These are phyloP conservation scores for Ceyx margarethae DNA, from an alignment of 2,113 vertebrate genomes.

Conservation along the genomic window DNA sequence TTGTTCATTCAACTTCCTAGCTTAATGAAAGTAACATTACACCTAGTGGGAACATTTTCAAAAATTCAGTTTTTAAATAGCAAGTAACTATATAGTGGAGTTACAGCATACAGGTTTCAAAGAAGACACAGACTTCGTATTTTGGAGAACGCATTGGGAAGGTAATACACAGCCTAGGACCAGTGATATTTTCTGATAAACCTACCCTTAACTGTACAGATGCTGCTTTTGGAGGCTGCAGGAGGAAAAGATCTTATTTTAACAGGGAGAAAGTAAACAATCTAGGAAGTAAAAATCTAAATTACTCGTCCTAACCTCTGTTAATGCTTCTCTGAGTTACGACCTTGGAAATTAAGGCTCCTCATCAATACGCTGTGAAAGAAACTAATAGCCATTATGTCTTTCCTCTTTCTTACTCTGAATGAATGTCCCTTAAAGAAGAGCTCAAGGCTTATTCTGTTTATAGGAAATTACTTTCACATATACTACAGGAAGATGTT, in stretches of 20 bases:
- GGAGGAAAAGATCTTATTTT: neutral
- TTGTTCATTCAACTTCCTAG: neutral
- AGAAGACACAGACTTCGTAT: accelerated
- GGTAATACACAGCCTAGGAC: neutral
- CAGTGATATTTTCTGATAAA: neutral
- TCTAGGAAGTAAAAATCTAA: neutral
- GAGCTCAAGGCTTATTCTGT: constrained; percentile 13
- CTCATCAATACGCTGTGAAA: constrained; percentile 29
- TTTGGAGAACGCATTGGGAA: neutral
- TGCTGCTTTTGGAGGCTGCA: neutral
- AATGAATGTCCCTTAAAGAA: neutral
- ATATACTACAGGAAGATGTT: neutral
- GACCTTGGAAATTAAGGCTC: neutral
- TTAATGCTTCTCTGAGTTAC: neutral
- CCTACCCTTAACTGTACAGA: neutral
- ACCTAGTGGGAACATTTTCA: neutral
- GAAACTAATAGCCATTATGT: neutral
- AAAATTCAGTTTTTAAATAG: neutral
- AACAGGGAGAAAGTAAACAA: neutral
- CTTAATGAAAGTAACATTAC: neutral
- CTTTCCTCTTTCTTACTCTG: neutral
- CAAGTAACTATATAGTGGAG: neutral
- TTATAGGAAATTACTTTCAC: constrained; percentile 30
- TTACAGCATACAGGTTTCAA: neutral
- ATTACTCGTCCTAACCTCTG: neutral